These are phyloP conservation scores for Eretmochelys imbricata DNA, from an alignment of 2,113 vertebrate genomes.

Conservation along the genomic window DNA sequence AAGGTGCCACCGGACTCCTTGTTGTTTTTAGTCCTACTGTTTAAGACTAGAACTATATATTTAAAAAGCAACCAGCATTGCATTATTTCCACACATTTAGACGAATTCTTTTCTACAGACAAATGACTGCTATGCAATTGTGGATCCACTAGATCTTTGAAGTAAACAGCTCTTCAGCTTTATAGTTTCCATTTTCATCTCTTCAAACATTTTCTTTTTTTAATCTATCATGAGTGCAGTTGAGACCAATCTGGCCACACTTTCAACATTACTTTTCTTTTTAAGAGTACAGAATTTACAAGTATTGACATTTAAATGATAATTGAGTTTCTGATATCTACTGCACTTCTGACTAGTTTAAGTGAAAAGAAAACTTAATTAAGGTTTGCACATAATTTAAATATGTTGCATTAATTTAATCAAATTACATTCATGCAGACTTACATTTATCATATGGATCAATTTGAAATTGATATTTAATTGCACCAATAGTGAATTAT, in stretches of 20 bases:
- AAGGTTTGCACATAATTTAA: background rate
- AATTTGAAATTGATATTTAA: background rate
- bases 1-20: too few relatives aligned
- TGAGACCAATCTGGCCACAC: background rate
- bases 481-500: background rate
- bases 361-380: background rate
- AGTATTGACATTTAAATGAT: background rate
- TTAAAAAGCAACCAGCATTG: background rate
- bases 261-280: background rate
- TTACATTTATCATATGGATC: background rate
- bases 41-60: background rate
- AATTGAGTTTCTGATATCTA: background rate
- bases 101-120: background rate
- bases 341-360: background rate
- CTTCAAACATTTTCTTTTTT: too few relatives aligned
- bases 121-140: accelerated
- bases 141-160: background rate
- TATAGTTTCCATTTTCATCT: background rate
- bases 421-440: background rate
- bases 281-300: background rate
- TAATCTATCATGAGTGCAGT: background rate
- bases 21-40: background rate
- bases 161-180: background rate
- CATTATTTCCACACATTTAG: background rate
- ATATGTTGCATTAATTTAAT: background rate